Evolutionary conservation across 2,888 invertebrate species (phyloP).

Genomic region (Amitus sp.): DNA sequence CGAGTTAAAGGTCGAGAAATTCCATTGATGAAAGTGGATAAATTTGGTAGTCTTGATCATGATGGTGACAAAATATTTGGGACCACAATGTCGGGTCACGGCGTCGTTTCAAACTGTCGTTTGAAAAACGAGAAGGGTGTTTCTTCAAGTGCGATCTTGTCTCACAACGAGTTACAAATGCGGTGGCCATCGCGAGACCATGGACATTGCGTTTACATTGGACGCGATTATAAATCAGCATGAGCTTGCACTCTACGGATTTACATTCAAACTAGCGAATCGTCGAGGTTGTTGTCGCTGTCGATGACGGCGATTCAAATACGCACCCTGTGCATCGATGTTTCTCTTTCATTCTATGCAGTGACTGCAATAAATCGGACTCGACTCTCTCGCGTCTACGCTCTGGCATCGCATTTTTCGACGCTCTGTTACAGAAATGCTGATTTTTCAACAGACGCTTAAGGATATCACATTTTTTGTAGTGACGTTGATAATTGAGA

Average conservation of each 20-base stretch:
- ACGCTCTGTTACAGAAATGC: too few species aligned
- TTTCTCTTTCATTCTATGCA: slow-evolving; percentile 41
- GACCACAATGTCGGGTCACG: too few species aligned
- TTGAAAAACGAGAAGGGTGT: too few species aligned
- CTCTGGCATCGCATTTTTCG: background rate
- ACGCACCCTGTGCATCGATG: slow-evolving; percentile 28
- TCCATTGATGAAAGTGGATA: too few species aligned
- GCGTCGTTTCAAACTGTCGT: too few species aligned
- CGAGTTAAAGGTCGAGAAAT: too few species aligned
- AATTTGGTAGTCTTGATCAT: too few species aligned
- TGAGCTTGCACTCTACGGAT: slow-evolving; percentile 43
- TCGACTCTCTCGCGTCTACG: slow-evolving; percentile 7
- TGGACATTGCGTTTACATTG: slow-evolving; percentile 24
- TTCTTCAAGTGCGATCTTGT: background rate
- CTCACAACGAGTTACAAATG: slow-evolving; percentile 5
- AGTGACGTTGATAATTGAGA: too few species aligned
- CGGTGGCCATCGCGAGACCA: slow-evolving; percentile 13
- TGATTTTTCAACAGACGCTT: too few species aligned
- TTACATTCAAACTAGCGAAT: slow-evolving; percentile 36
- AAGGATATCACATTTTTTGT: too few species aligned
- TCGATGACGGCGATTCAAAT: slow-evolving; percentile 39
- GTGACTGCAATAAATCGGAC: slow-evolving; percentile 26
- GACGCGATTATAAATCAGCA: slow-evolving; percentile 36
- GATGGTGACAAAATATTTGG: too few species aligned
- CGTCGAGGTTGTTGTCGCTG: slow-evolving; percentile 27